These are phyloP conservation scores for Cyanoderma ruficeps DNA, from an alignment of 2,113 vertebrate species.

Conservation along the genomic window DNA sequence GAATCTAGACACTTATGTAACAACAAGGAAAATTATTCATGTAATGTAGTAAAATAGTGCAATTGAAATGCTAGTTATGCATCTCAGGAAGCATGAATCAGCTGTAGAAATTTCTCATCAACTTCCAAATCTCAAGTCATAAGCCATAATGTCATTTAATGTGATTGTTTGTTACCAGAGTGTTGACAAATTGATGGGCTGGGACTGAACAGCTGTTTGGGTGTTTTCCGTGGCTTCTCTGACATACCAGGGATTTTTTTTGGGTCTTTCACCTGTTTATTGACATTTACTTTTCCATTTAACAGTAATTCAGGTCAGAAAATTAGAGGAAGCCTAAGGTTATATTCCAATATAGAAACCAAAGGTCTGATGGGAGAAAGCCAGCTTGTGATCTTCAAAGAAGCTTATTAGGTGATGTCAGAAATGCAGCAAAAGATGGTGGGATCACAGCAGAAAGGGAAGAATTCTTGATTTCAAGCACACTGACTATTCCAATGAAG, in stretches of 20 bases:
- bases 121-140: slow-evolving; percentile 36
- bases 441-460: not conserved
- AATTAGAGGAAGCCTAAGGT: not conserved
- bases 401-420: not conserved
- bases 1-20: slow-evolving; percentile 26
- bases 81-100: slow-evolving; percentile 73
- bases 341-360: not conserved
- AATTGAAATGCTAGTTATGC: slow-evolving; percentile 9
- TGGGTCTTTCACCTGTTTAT: not conserved
- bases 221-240: not conserved
- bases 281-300: not conserved
- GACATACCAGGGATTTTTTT: not conserved
- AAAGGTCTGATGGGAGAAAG: not conserved
- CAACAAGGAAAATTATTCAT: not conserved
- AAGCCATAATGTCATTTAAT: slow-evolving; percentile 40
- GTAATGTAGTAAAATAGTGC: not conserved
- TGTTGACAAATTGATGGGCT: not conserved
- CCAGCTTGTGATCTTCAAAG: not conserved
- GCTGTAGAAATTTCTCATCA: slow-evolving; percentile 62
- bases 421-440: not conserved
- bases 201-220: not conserved
- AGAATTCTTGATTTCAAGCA: not conserved
- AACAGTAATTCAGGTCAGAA: not conserved
- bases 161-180: slow-evolving; percentile 41
- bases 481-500: not conserved